phyloP scores from a whole-genome alignment of 2,113 vertebrate genomes.

The Chlamydotis undulata region DNA sequence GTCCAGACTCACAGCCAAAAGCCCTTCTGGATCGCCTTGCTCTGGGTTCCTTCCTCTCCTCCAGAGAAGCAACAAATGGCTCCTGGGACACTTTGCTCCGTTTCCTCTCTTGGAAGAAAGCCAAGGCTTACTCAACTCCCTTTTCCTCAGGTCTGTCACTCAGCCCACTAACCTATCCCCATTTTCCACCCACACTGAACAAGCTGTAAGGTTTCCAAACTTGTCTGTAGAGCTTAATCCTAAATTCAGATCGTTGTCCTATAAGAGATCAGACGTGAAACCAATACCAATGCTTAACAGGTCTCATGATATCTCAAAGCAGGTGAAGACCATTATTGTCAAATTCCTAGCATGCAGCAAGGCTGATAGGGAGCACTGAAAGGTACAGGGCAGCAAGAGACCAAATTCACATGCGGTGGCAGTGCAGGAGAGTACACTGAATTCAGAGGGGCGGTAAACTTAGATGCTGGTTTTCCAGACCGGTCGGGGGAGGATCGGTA shows the following conservation, averaged over 20 bases:
- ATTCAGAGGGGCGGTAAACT: neutral
- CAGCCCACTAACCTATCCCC: constrained; percentile 31
- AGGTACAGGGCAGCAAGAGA: neutral
- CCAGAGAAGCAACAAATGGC: neutral
- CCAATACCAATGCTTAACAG: neutral
- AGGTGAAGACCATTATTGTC: constrained; percentile 56
- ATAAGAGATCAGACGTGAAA: neutral
- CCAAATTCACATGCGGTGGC: neutral
- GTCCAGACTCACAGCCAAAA: neutral
- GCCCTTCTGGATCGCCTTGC: neutral
- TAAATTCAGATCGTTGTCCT: neutral
- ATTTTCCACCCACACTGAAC: constrained; percentile 24
- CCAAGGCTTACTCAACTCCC: constrained; percentile 28
- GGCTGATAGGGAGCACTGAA: neutral
- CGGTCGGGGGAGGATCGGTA: neutral
- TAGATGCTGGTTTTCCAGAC: neutral
- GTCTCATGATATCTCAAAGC: constrained; percentile 32
- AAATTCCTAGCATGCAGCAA: constrained; percentile 38
- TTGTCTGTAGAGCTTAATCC: constrained; percentile 25
- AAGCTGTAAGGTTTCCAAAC: constrained; percentile 32
- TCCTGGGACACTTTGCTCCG: neutral
- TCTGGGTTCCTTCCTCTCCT: neutral
- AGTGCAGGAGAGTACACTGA: neutral
- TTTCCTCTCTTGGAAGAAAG: constrained; percentile 24
- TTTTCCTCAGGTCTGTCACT: constrained; percentile 36